These are phyloP conservation scores for Crocuta crocuta DNA, from an alignment of 2,113 vertebrate genomes.

Conservation along the genomic window DNA sequence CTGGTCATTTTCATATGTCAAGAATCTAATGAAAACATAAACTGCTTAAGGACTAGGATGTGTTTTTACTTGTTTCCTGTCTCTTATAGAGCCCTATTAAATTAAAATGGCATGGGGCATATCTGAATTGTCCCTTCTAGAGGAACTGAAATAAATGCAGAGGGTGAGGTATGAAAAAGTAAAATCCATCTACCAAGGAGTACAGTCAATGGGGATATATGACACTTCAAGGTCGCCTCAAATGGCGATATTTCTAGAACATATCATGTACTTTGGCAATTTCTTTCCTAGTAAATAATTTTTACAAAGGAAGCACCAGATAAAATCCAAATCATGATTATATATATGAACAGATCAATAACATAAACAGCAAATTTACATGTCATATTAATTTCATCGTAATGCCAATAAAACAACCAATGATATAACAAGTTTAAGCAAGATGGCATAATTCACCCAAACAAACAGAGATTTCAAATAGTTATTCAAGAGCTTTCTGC, in stretches of 20 bases:
- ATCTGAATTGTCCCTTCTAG: background rate
- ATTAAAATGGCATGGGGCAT: background rate
- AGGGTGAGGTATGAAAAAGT: background rate
- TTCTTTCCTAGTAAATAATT: background rate
- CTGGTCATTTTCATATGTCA: background rate
- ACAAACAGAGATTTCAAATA: background rate
- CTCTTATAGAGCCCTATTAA: background rate
- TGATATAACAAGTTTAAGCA: constrained; percentile 20
- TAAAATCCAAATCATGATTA: background rate
- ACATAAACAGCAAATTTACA: constrained; percentile 20
- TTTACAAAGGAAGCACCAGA: constrained; percentile 8
- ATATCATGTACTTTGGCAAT: background rate
- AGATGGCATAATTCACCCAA: background rate
- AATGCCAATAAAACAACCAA: background rate
- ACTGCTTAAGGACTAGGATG: background rate
- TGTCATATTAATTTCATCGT: constrained; percentile 27
- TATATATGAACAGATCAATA: constrained; percentile 12
- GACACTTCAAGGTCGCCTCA: background rate
- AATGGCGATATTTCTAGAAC: background rate
- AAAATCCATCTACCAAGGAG: background rate
- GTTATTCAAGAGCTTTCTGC: background rate
- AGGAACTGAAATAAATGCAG: background rate
- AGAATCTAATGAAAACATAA: constrained; percentile 28
- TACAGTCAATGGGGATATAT: background rate
- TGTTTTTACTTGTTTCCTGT: background rate